These are phyloP conservation scores for Cancer borealis DNA, from an alignment of 2,888 invertebrate genomes.

Conservation along the genomic window DNA sequence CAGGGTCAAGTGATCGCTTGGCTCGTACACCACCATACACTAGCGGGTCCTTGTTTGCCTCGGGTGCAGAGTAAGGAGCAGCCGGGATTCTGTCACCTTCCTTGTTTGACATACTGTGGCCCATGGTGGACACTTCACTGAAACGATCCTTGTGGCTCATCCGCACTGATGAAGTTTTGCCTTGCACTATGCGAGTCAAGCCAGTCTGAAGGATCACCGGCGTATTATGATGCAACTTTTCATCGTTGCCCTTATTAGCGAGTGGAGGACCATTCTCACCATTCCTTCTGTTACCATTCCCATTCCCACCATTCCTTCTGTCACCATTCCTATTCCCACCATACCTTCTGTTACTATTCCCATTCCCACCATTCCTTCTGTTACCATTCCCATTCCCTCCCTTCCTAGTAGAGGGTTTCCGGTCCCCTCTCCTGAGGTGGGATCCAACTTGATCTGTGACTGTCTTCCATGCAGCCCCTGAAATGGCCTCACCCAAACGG, in stretches of 20 bases:
- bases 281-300: background rate
- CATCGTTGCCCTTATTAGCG: background rate
- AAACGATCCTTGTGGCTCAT: background rate
- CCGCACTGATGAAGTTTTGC: background rate
- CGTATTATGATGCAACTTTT: background rate
- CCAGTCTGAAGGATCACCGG: background rate
- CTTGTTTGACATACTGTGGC: background rate
- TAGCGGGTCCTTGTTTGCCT: background rate
- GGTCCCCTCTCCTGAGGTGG: background rate
- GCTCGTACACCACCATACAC: background rate
- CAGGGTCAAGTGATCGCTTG: background rate
- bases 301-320: background rate
- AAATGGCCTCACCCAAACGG: background rate
- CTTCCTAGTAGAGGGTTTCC: background rate
- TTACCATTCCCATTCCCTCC: background rate
- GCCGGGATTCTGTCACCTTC: background rate
- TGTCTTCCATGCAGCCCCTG: background rate
- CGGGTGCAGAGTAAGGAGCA: background rate
- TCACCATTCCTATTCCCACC: no score
- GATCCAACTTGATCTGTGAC: background rate
- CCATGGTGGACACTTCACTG: background rate
- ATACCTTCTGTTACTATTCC: background rate
- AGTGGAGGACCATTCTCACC: background rate
- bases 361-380: no score
- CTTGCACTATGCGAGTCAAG: background rate